Evolutionary conservation across 2,888 invertebrate genomes (phyloP).

Genomic region (Caenorhabditis auriculariae): DNA sequence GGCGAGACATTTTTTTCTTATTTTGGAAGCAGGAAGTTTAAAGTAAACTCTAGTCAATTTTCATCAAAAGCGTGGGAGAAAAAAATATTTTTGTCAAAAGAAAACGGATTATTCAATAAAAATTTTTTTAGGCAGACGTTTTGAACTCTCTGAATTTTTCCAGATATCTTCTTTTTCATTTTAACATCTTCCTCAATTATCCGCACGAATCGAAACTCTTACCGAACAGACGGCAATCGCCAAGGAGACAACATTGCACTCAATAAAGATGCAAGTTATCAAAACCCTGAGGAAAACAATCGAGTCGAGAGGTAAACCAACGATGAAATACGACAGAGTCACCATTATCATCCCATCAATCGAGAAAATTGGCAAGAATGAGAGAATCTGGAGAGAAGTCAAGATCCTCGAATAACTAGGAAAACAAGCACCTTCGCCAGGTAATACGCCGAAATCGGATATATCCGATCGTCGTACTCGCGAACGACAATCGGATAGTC

Average conservation of each 20-base stretch:
- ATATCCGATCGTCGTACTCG: slow-evolving; percentile 89
- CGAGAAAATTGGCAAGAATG: slow-evolving; percentile 76
- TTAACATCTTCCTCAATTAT: no score
- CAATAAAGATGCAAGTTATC: slow-evolving; percentile 46
- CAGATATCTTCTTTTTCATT: no score
- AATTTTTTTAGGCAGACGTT: no score
- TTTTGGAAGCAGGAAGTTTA: no score
- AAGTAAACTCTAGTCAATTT: no score
- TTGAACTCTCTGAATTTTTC: no score
- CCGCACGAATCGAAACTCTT: no score
- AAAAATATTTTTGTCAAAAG: no score
- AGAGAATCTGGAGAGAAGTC: slow-evolving; percentile 15
- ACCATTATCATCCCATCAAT: slow-evolving; percentile 82
- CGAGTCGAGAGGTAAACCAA: slow-evolving; percentile 64
- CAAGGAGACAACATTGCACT: slow-evolving; percentile 48
- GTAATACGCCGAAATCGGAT: slow-evolving; percentile 70
- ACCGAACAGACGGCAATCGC: slow-evolving; percentile 40
- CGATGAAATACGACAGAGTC: slow-evolving; percentile 82
- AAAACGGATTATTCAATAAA: no score
- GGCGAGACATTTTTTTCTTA: no score
- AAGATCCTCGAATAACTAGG: not conserved
- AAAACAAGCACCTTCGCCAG: slow-evolving; percentile 45
- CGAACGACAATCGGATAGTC: slow-evolving; percentile 85
- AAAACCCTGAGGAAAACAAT: slow-evolving; percentile 33
- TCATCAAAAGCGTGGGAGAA: no score